Evolutionary conservation across 2,888 invertebrate genomes (phyloP).

Genomic region (Dryobotodes eremita): DNA sequence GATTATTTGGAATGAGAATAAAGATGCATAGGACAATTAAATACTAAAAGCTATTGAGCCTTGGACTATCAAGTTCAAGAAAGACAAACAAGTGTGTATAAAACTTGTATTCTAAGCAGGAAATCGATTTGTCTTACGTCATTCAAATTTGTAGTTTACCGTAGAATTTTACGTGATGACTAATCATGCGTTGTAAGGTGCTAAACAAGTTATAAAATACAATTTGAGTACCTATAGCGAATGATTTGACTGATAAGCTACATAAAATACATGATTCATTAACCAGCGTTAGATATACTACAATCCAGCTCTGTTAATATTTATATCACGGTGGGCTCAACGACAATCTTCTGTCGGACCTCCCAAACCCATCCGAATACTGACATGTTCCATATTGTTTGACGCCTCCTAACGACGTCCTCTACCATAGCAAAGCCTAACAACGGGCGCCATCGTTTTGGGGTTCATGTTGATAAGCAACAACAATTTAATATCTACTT

Average conservation of each 20-base stretch:
- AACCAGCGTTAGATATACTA: neutral
- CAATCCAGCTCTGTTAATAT: neutral
- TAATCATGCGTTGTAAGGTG: slow-evolving; percentile 56
- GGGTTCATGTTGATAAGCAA: slow-evolving; percentile 4
- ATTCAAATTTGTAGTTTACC: slow-evolving; percentile 56
- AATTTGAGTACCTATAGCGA: slow-evolving; percentile 43
- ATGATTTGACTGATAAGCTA: slow-evolving; percentile 37
- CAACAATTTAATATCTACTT: neutral
- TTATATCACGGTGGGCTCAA: neutral
- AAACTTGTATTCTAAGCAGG: slow-evolving; percentile 55
- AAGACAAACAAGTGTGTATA: slow-evolving; percentile 46
- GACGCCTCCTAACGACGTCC: neutral
- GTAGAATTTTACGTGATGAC: slow-evolving; percentile 61
- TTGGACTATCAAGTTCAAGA: slow-evolving; percentile 41
- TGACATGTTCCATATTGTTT: slow-evolving; percentile 19
- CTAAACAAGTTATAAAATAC: slow-evolving; percentile 51
- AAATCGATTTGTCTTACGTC: slow-evolving; percentile 72
- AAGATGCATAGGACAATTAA: neutral
- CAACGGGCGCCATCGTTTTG: neutral
- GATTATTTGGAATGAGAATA: slow-evolving; percentile 1
- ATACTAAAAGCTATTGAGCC: slow-evolving; percentile 14
- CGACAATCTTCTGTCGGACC: neutral
- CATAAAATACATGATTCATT: slow-evolving; percentile 34
- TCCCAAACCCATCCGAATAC: neutral
- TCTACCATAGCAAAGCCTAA: neutral